A percentile compares a stretch with the other conserved stretches of the same genome.
Evolutionary conservation across 2,797 vertebrate genomes (phyloP).

Genomic region (Thaleichthys pacificus): DNA sequence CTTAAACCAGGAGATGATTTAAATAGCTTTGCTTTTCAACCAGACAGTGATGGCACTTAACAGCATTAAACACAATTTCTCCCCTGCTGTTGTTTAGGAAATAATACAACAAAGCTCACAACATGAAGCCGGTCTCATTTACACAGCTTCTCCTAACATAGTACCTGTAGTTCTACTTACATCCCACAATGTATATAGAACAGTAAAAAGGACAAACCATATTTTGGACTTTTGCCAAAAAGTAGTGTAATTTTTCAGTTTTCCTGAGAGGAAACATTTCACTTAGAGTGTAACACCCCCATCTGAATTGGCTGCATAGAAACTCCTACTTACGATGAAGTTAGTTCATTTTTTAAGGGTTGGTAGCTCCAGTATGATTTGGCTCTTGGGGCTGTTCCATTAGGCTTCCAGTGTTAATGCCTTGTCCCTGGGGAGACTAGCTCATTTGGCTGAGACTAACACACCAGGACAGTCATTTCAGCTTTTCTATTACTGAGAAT

Average conservation of each 20-base stretch:
- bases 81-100: neutral
- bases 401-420: conserved; percentile 64
- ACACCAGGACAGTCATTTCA: conserved; percentile 53
- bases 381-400: conserved; percentile 49
- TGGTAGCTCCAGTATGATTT: conserved; percentile 37
- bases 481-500: conserved; percentile 56
- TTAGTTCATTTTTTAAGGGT: conserved; percentile 61
- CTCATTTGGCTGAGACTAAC: conserved; percentile 70
- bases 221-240: conserved; percentile 9
- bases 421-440: conserved; percentile 48
- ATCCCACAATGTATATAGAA: neutral
- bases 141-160: neutral
- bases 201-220: conserved; percentile 1
- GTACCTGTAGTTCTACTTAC: neutral
- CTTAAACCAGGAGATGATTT: neutral
- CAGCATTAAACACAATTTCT: neutral
- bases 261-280: conserved; percentile 15
- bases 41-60: neutral
- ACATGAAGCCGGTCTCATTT: neutral
- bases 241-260: conserved; percentile 19
- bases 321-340: conserved; percentile 47
- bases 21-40: neutral
- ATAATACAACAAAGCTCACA: neutral
- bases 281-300: conserved; percentile 12
- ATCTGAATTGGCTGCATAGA: conserved; percentile 34